Percentiles rank a stretch among this genome's conserved stretches.
Conservation (phyloP, 2,797 vertebrate species). For the Ataeniobius toweri region DNA sequence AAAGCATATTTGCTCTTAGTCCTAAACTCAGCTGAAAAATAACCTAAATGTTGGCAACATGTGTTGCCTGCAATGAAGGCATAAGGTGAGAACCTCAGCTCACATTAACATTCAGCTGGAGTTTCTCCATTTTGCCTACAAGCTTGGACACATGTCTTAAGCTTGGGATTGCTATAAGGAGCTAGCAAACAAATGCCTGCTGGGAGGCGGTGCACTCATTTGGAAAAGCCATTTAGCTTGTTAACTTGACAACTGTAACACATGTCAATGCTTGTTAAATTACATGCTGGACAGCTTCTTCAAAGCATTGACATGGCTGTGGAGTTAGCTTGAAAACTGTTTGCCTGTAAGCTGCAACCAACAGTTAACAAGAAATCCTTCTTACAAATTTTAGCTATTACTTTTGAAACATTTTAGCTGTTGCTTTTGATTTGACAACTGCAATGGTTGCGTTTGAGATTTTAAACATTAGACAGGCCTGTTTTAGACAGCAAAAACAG, state of each 20-base stretch:
- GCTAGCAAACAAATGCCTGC: slow-evolving; percentile 14
- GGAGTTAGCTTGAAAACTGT: neutral
- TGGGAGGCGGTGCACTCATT: slow-evolving; percentile 23
- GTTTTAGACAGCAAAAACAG: slow-evolving; percentile 22
- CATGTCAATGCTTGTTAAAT: slow-evolving; percentile 47
- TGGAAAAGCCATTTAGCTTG: slow-evolving; percentile 35
- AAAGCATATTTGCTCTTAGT: neutral
- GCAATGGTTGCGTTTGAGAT: neutral
- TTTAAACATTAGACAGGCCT: slow-evolving; percentile 7
- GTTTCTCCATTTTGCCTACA: slow-evolving; percentile 22
- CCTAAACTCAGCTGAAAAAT: neutral
- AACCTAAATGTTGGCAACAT: neutral
- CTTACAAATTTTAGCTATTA: neutral
- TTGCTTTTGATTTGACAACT: neutral
- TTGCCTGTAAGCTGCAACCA: neutral
- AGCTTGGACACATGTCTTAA: slow-evolving; percentile 18
- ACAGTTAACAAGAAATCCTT: neutral
- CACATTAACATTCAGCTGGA: slow-evolving; percentile 27
- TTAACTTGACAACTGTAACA: slow-evolving; percentile 33
- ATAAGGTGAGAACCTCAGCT: slow-evolving; percentile 12
- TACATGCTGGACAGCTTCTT: slow-evolving; percentile 31
- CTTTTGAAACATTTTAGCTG: neutral
- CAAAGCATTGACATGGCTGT: slow-evolving; percentile 18
- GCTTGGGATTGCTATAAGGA: slow-evolving; percentile 17
- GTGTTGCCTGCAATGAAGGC: neutral